Evolutionary conservation across 1,140 invertebrate genomes (phyloP), one percentile per base, ranked within the genome.

Genomic region (Cylas formicarius): DNA sequence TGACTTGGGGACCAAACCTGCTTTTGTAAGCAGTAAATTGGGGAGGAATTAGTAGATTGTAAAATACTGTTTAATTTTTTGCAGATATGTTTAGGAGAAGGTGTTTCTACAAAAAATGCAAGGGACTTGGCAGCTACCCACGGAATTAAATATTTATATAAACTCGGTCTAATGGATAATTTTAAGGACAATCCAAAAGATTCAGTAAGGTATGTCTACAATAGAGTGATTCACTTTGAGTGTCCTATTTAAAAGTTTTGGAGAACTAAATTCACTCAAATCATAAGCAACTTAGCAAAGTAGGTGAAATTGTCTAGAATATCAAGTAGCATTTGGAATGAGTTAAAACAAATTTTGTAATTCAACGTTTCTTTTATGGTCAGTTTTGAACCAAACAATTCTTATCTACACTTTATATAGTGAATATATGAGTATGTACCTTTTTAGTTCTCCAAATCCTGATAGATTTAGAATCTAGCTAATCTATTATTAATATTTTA

Each of bases 11-110:
- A 28, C 40, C 4, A 48, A 56, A 32, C 53, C 48, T 11, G 16
- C 38, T 44, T 46, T 48, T 52, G 53, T 53, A 52, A 43, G 48
- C 9, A 28, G 26, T 19, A 14, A 20, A 4, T 17, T n/a, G 11
- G n/a, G 5, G 19, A 19, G 9, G 16, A 26, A 24, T 31, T n/a
- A 2, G 19, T 26, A 37, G 2, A n/a, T 27, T 37, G 24, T 13
- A 29, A 19, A 28, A 16, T 39, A n/a, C n/a, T n/a, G n/a, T n/a
- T n/a, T n/a, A n/a, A 10, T 31, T 6, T 28, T 48, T 44, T 52
- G 36, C 26, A 60, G 57, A 38, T 56, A 4, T 60, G 57, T 42
- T 54, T 56, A 20, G 57, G 57, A 17, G 37, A 53, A 38, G 55
- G 49, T 16, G 9, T 41, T 3, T 50, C 34, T 34, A 13, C 22